Base-by-base conservation (phyloP, 2,797 vertebrate genomes). In the Novumbra hubbsi region DNA sequence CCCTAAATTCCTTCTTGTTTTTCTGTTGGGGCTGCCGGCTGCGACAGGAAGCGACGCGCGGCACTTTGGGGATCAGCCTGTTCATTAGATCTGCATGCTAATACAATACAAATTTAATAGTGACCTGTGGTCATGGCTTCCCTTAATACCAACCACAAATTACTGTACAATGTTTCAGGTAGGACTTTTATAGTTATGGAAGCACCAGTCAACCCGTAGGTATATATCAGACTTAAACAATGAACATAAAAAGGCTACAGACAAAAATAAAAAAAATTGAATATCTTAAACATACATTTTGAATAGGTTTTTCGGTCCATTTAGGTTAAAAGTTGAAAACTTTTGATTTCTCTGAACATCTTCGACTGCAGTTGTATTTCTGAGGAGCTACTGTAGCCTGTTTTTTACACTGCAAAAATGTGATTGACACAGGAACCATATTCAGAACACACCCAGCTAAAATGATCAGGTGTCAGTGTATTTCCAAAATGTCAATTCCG, bases 71-170 rank as follows among this genome's bases (percentile, higher is more conserved):
- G 50, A 24, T 70, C 68, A 19, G 15, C 28, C 27, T 66, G 73
- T 80, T 85, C 11, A 73, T 80, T 80, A 75, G 28, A 69, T 49
- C 48, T 8, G 41, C 32, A 50, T 30, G 55, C 55, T 24, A 60
- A 60, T 60, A 12, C 49, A 48, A 34, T 70, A 38, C 74, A 38
- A 30, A 38, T 16, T 2, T 62, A 72, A 76, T 24, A 72, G 48
- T 24, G 17, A 52, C 71, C 28, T 50, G 24, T 30, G 50, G 70
- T 45, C 41, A 45, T 12, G 17, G 38, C 38, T 24, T 60, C 15
- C 34, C 41, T 67, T 72, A 71, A 30, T 21, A 3, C 30, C 28
- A 52, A 19, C n/a, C 5, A 52, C 12, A 2, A 52, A 52, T 52
- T 52, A 52, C 50, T 19, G 50, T 19, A 52, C 17, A n/a, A 16